phyloP scores from a whole-genome alignment of 2,113 vertebrate species.

The Mus spicilegus region DNA sequence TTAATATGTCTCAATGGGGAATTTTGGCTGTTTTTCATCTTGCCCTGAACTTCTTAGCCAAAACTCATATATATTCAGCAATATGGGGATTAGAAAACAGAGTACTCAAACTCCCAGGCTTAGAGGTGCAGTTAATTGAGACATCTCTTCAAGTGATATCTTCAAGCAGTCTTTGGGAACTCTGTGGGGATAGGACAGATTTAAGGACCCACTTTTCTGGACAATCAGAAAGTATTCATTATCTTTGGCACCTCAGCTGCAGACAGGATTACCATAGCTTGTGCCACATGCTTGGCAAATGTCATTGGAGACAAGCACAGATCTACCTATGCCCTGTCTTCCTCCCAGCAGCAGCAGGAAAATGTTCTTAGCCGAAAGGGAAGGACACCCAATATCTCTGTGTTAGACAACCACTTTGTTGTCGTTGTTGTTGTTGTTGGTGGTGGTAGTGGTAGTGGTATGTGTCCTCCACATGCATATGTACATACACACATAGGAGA shows the following conservation, averaged over 20 bases:
- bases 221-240: conserved; percentile 6
- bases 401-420: background rate
- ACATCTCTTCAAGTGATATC: background rate
- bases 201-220: background rate
- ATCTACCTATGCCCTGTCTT: background rate
- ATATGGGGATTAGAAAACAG: background rate
- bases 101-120: background rate
- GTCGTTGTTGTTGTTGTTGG: background rate
- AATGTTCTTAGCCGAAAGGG: background rate
- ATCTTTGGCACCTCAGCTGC: background rate
- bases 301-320: background rate
- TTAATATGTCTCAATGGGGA: conserved; percentile 15
- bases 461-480: too few relatives aligned
- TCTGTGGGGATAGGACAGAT: background rate
- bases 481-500: too few relatives aligned
- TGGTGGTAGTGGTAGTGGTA: too few relatives aligned
- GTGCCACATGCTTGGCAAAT: background rate
- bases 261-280: background rate
- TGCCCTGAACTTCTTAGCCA: conserved; percentile 35
- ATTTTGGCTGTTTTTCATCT: conserved; percentile 39
- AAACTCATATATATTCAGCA: conserved; percentile 20
- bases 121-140: background rate
- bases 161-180: background rate
- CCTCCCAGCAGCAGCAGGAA: background rate
- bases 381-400: background rate